Evolutionary conservation across 2,113 vertebrate species (phyloP), one percentile per base, ranked within the genome.

Genomic region (Formicarius rufipectus): DNA sequence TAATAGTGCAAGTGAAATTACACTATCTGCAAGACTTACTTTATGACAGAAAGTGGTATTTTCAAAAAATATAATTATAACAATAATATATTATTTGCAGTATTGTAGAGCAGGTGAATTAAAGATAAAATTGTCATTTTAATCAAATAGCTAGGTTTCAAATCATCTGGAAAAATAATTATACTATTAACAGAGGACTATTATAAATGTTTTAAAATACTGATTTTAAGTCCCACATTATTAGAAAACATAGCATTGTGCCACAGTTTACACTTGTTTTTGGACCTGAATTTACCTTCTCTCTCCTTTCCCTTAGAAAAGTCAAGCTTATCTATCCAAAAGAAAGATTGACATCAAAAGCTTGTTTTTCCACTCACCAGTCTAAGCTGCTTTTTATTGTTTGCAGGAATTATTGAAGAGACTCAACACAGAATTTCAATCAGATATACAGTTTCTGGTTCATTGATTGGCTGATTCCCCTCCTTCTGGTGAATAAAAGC

Each of bases 331-430:
- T 88, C 53, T 92, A 62, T 45, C 40, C 42, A 76, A 80, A 76
- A 53, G 62, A 88, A 83, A 79, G 68, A 84, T 5, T 83, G 78
- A 83, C 87, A 95, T 86, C 76, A 87, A 91, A 89, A 33, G 33
- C 73, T 53, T 96, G 64, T 56, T 95, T 87, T 93, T 89, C 71
- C 63, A 64, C 55, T 95, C 53, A 79, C 23, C 27, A 91, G 68
- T 95, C 76, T 82, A 89, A 93, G 58, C 53, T 84, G 40, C n/a
- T 88, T 75, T 91, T 91, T 71, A 84, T 83, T 91, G 88, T 96
- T 93, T 0, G 5, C 82, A 90, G 59, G 59, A 92, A 68, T 96
- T 92, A 79, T 89, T 72, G 85, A 92, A 76, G 60, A 90, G 39
- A 86, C 31, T 20, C 14, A 64, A 64, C 73, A 90, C 14, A 88